phyloP scores from a whole-genome alignment of 2,888 invertebrate genomes.

The Morinoia aosen region DNA sequence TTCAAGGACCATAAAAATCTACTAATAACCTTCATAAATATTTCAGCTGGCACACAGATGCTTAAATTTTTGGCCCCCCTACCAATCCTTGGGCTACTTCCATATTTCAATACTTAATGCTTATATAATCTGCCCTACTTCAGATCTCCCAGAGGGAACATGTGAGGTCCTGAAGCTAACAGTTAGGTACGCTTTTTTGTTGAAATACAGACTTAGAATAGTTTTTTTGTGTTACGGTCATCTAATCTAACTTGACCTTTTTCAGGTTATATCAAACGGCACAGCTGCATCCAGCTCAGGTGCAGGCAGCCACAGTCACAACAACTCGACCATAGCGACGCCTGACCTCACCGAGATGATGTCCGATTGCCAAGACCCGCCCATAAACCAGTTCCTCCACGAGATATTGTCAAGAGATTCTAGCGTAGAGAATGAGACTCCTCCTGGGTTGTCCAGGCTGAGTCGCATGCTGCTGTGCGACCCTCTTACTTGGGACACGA shows the following conservation, averaged over 20 bases:
- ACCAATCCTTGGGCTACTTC: background rate
- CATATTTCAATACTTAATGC: no score
- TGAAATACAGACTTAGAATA: no score
- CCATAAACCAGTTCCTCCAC: background rate
- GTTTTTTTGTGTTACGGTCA: background rate
- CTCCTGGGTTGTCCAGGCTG: background rate
- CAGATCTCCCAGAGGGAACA: no score
- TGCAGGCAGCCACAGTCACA: background rate
- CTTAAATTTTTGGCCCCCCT: background rate
- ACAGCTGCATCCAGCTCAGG: background rate
- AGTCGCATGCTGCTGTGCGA: constrained; percentile 33
- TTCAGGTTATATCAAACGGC: background rate
- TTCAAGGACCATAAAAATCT: background rate
- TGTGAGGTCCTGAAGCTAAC: no score
- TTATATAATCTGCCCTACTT: no score
- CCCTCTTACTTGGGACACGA: constrained; percentile 10
- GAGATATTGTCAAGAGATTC: background rate
- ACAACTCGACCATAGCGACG: background rate
- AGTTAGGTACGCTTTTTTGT: no score
- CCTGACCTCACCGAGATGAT: background rate
- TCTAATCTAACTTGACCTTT: background rate
- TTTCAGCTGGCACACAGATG: background rate
- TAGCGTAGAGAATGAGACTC: background rate
- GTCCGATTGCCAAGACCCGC: background rate
- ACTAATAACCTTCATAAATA: background rate